A percentile compares a stretch with the other conserved stretches of the same genome.
Evolutionary conservation across 2,888 invertebrate species (phyloP).

Genomic region (Choreutis nemorana): DNA sequence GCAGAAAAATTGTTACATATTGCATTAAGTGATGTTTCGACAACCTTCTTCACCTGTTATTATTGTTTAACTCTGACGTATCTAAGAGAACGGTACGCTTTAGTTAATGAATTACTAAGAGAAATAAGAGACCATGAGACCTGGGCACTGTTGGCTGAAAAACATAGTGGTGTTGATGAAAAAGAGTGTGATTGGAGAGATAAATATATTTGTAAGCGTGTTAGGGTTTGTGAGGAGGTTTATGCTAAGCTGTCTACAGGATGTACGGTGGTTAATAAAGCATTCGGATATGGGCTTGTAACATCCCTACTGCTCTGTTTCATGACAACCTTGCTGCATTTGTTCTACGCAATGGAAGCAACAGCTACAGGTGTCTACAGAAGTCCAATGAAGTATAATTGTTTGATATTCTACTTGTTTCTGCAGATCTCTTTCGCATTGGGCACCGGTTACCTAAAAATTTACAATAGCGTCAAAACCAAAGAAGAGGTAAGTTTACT

Average conservation of each 20-base stretch:
- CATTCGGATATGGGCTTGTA: conserved; percentile 27
- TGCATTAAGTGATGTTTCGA: conserved; percentile 23
- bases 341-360: conserved; percentile 49
- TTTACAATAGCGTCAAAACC: too few species aligned
- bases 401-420: too few species aligned
- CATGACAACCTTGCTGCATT: conserved; percentile 25
- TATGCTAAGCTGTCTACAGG: conserved; percentile 28
- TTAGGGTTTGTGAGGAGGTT: conserved; percentile 29
- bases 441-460: too few species aligned
- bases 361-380: conserved; percentile 36
- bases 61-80: conserved; percentile 25
- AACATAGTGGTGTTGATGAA: conserved; percentile 13
- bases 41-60: conserved; percentile 22
- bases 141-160: conserved; percentile 23
- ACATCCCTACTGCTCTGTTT: conserved; percentile 23
- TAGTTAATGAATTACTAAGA: conserved; percentile 26
- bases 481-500: conserved; percentile 24
- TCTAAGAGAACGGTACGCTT: conserved; percentile 24
- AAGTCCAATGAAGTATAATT: too few species aligned
- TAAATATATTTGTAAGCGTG: conserved; percentile 24
- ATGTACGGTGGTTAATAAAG: conserved; percentile 17
- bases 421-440: too few species aligned
- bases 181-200: conserved; percentile 24
- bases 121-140: conserved; percentile 22
- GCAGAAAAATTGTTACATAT: conserved; percentile 30